A percentile compares a stretch with the other conserved stretches of the same genome.
phyloP scores from a whole-genome alignment of 2,113 vertebrate species.

The Tachysurus vachellii region DNA sequence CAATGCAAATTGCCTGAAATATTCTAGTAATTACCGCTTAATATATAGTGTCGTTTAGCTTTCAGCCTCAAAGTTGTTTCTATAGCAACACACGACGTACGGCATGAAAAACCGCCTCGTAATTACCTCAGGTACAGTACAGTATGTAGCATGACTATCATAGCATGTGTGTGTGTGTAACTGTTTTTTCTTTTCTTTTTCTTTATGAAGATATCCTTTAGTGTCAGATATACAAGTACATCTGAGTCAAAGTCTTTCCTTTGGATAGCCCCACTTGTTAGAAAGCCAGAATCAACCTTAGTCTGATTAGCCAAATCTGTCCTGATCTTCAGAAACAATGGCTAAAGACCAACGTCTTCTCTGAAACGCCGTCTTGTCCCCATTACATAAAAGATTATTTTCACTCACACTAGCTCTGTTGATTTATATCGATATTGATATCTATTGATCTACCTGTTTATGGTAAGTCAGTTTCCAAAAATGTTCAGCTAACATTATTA shows the following conservation, averaged over 20 bases:
- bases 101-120: background rate
- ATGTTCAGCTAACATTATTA: background rate
- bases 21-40: background rate
- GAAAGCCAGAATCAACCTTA: background rate
- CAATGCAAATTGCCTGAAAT: background rate
- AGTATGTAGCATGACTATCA: background rate
- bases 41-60: background rate
- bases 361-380: too few species aligned
- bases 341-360: too few species aligned
- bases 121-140: background rate
- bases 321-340: too few species aligned
- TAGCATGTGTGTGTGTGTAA: background rate
- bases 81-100: background rate
- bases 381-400: too few species aligned
- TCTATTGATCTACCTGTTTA: background rate
- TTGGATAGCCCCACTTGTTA: background rate
- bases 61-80: background rate
- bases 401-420: too few species aligned
- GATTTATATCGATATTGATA: too few species aligned
- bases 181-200: background rate
- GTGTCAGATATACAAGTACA: background rate
- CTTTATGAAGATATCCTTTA: background rate
- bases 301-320: too few species aligned
- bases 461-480: background rate
- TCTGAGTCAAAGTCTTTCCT: background rate